A percentile compares a stretch with the other conserved stretches of the same genome.
Evolutionary conservation across 2,113 vertebrate species (phyloP).

Genomic region (Gadus chalcogrammus): DNA sequence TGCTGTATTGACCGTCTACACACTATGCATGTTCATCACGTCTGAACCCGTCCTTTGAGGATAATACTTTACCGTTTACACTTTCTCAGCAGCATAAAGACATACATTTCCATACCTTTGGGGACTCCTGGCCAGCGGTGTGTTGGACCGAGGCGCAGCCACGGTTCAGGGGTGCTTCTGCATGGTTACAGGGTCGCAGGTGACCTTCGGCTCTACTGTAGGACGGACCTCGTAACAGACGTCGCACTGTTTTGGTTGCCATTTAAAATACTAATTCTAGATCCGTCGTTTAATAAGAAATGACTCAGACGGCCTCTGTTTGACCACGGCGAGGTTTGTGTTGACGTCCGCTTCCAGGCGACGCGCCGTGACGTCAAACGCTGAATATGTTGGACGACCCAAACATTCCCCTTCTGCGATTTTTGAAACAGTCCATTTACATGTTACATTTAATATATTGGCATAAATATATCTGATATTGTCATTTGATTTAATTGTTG

Average conservation of each 20-base stretch:
- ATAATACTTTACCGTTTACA: background rate
- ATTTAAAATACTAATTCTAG: slow-evolving; percentile 5
- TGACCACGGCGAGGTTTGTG: background rate
- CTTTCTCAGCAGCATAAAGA: background rate
- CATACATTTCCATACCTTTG: slow-evolving; percentile 42
- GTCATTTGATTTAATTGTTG: too few species aligned
- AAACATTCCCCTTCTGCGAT: slow-evolving; percentile 12
- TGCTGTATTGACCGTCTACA: too few species aligned
- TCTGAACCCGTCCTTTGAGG: background rate
- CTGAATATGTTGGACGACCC: slow-evolving; percentile 37
- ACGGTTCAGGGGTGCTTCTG: slow-evolving; percentile 7
- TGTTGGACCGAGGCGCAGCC: slow-evolving; percentile 28
- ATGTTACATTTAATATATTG: too few species aligned
- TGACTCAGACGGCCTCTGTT: background rate
- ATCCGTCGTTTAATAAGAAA: background rate
- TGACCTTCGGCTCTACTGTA: background rate
- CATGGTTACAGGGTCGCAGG: background rate
- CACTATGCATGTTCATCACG: background rate
- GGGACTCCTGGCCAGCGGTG: background rate
- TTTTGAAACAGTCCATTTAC: too few species aligned
- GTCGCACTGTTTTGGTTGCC: slow-evolving; percentile 13
- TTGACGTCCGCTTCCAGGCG: background rate
- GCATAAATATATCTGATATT: too few species aligned
- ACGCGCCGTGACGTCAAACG: background rate
- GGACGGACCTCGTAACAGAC: slow-evolving; percentile 15